These are phyloP conservation scores for Onthophagus sagittarius DNA, from an alignment of 2,888 invertebrate species.

Conservation along the genomic window DNA sequence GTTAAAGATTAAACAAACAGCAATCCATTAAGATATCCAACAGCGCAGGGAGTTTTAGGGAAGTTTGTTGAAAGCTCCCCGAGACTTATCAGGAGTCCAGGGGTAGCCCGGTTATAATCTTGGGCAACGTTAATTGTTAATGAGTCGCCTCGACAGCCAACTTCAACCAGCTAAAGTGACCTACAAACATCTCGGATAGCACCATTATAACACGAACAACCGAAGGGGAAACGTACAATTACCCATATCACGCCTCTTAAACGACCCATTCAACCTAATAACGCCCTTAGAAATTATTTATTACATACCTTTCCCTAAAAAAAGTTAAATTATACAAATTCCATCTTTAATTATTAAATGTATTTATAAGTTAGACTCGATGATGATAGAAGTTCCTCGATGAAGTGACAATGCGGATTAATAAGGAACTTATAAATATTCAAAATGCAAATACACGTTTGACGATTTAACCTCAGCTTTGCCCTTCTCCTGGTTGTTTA, in stretches of 20 bases:
- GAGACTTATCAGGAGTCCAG: constrained; percentile 19
- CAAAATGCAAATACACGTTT: neutral
- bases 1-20: constrained; percentile 16
- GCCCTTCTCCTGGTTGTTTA: neutral
- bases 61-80: constrained; percentile 23
- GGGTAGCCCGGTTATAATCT: constrained; percentile 22
- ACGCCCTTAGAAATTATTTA: too few relatives aligned
- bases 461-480: neutral
- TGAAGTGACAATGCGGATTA: neutral
- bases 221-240: neutral
- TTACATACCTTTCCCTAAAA: too few relatives aligned
- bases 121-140: constrained; percentile 15
- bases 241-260: neutral
- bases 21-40: constrained; percentile 32
- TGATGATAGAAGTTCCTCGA: neutral
- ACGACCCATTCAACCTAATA: neutral
- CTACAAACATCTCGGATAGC: neutral
- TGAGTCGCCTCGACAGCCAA: constrained; percentile 6
- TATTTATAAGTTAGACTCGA: neutral
- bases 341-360: neutral
- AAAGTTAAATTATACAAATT: too few relatives aligned
- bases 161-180: neutral
- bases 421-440: neutral
- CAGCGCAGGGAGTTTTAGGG: constrained; percentile 25
- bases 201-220: neutral